Evolutionary conservation across 2,888 invertebrate species (phyloP).

Genomic region (Chymomyza amoena): DNA sequence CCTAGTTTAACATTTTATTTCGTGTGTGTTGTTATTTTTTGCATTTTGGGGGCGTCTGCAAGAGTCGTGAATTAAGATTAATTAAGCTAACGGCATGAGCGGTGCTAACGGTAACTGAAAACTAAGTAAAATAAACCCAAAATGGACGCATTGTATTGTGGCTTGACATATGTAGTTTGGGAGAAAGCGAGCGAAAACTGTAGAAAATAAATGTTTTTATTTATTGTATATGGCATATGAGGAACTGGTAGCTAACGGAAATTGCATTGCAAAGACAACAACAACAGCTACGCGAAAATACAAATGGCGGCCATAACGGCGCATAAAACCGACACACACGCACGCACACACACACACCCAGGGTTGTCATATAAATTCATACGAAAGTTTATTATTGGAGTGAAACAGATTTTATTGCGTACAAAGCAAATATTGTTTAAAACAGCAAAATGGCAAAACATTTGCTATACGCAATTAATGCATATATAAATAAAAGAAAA

Average conservation of each 20-base stretch:
- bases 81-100: conserved; percentile 65
- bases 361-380: not conserved
- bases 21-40: conserved; percentile 10
- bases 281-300: conserved; percentile 3
- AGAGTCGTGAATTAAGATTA: conserved; percentile 71
- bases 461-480: too few relatives aligned
- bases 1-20: not conserved
- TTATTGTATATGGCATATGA: not conserved
- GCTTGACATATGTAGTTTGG: not conserved
- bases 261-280: conserved; percentile 1
- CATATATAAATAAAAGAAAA: not conserved
- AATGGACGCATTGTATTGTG: conserved; percentile 35
- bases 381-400: not conserved
- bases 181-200: conserved; percentile 36
- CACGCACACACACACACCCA: not conserved
- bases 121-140: conserved; percentile 61
- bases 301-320: conserved; percentile 6
- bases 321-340: not conserved
- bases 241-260: not conserved
- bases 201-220: not conserved
- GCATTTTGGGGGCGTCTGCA: conserved; percentile 45
- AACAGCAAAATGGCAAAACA: too few relatives aligned
- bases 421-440: too few relatives aligned
- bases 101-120: conserved; percentile 47
- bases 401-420: not conserved